Conservation (phyloP, 2,888 invertebrate species). For the Arenicola marina region DNA sequence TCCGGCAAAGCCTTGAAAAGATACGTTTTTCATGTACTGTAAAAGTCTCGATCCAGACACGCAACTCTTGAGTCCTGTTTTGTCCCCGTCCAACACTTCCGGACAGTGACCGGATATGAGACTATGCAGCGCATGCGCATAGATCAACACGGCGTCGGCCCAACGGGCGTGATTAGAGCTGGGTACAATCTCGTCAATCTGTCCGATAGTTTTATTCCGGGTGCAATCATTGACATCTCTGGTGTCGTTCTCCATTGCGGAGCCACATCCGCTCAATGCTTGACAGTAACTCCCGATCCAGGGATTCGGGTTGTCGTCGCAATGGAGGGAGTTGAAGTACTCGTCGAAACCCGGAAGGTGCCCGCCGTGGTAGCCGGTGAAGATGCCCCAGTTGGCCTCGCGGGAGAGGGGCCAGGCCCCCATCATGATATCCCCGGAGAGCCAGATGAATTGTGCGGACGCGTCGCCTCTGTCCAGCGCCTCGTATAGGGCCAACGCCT, state of each 20-base stretch:
- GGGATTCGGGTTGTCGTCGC: neutral
- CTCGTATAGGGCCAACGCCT: neutral
- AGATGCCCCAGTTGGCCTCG: too few relatives aligned
- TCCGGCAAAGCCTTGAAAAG: conserved; percentile 39
- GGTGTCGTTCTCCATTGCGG: neutral
- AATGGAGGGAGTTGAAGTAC: too few relatives aligned
- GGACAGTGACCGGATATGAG: conserved; percentile 39
- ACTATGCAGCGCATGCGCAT: conserved; percentile 39
- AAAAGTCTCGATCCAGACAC: conserved; percentile 35
- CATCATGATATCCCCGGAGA: too few relatives aligned
- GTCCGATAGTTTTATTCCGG: neutral
- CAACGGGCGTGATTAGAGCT: neutral
- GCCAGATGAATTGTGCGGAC: conserved; percentile 5
- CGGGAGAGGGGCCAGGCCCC: too few relatives aligned
- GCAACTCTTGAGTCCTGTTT: conserved; percentile 27
- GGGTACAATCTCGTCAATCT: too few relatives aligned
- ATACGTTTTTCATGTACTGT: conserved; percentile 34
- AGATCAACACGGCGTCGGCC: conserved; percentile 40
- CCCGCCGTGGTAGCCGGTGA: too few relatives aligned
- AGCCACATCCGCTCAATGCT: too few relatives aligned
- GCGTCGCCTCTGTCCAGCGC: neutral
- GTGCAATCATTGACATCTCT: neutral
- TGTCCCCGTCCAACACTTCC: conserved; percentile 15
- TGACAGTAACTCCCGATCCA: too few relatives aligned
- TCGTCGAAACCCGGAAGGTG: too few relatives aligned